phyloP scores from a whole-genome alignment of 37 sponge, comb jelly and placozoan species.

The Oscarella lobularis region DNA sequence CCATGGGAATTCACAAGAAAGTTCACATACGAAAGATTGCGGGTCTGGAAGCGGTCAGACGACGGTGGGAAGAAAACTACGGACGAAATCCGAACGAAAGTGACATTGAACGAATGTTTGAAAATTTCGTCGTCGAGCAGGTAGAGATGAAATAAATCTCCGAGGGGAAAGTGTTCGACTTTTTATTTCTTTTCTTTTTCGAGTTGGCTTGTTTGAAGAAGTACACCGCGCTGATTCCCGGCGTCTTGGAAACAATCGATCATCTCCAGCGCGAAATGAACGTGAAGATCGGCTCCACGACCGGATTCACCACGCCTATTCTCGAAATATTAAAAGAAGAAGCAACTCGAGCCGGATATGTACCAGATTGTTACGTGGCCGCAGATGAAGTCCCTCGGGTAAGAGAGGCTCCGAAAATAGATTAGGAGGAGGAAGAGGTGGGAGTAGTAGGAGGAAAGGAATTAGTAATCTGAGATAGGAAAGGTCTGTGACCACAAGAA shows the following conservation, averaged over 20 bases:
- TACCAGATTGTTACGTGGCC: not conserved
- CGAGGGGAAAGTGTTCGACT: not conserved
- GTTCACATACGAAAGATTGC: conserved; percentile 9
- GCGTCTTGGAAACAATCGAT: conserved; percentile 1
- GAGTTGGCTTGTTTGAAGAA: conserved; percentile 5
- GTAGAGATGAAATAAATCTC: not conserved
- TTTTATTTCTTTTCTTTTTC: not conserved
- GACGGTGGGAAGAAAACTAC: conserved; percentile 3
- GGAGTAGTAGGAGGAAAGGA: too few relatives aligned
- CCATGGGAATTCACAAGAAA: conserved; percentile 10
- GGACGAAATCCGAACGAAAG: conserved; percentile 4
- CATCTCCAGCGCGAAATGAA: not conserved
- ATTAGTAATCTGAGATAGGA: too few relatives aligned
- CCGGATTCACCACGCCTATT: conserved; percentile 4
- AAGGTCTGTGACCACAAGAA: too few relatives aligned
- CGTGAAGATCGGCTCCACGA: conserved; percentile 8
- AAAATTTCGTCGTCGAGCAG: conserved; percentile 2
- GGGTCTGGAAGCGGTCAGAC: not conserved
- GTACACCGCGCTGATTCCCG: conserved; percentile 2
- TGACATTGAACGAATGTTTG: conserved; percentile 4
- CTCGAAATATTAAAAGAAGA: conserved; percentile 8
- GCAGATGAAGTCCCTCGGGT: conserved; percentile 17
- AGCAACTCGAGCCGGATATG: not conserved
- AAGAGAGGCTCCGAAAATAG: too few relatives aligned
- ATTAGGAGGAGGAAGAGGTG: too few relatives aligned